A percentile compares a stretch with the other conserved stretches of the same genome.
Conservation (phyloP, 2,797 vertebrate genomes). For the Harpagifer antarcticus region DNA sequence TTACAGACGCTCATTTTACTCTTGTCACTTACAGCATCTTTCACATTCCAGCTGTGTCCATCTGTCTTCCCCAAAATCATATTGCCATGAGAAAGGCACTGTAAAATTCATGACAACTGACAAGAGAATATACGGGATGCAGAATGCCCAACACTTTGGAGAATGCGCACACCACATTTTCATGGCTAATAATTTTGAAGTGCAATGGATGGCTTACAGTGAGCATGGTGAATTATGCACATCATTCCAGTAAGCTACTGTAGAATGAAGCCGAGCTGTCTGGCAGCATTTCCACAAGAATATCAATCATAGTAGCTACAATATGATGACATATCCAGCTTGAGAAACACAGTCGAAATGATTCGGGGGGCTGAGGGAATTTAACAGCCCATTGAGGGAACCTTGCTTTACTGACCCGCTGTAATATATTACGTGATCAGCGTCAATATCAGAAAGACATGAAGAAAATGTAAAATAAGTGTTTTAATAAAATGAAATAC, state of each 20-base stretch:
- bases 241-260: slow-evolving; percentile 63
- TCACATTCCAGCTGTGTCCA: slow-evolving; percentile 57
- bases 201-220: slow-evolving; percentile 58
- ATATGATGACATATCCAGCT: slow-evolving; percentile 76
- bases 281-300: slow-evolving; percentile 66
- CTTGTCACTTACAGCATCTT: slow-evolving; percentile 33
- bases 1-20: slow-evolving; percentile 35
- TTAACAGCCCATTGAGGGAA: slow-evolving; percentile 54
- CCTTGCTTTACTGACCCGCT: slow-evolving; percentile 29
- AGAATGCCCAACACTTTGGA: slow-evolving; percentile 36
- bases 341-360: slow-evolving; percentile 58
- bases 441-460: background rate
- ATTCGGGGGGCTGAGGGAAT: slow-evolving; percentile 61
- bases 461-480: background rate
- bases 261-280: slow-evolving; percentile 67
- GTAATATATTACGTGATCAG: slow-evolving; percentile 31
- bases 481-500: background rate
- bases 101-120: slow-evolving; percentile 45
- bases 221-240: slow-evolving; percentile 65
- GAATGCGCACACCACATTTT: slow-evolving; percentile 59
- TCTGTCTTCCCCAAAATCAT: slow-evolving; percentile 36
- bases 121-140: slow-evolving; percentile 45
- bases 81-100: slow-evolving; percentile 37
- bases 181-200: slow-evolving; percentile 67
- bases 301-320: slow-evolving; percentile 73